A percentile compares a stretch with the other conserved stretches of the same genome.
These are phyloP conservation scores for Microctenopoma steveboyesi DNA, from an alignment of 2,797 vertebrate genomes.

Conservation along the genomic window DNA sequence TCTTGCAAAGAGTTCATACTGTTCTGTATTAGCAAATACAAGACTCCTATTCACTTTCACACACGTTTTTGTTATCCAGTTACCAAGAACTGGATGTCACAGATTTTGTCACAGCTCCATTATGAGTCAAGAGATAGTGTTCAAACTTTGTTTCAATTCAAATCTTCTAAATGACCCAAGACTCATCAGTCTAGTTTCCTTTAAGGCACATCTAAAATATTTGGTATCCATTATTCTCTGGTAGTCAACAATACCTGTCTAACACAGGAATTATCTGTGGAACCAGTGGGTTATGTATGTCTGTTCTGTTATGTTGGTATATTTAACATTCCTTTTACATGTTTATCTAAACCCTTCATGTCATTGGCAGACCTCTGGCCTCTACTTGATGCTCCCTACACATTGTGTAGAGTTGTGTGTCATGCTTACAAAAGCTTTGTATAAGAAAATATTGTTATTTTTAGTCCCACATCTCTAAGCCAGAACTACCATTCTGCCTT, in stretches of 20 bases:
- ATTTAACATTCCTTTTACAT: neutral
- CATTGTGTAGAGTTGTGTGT: neutral
- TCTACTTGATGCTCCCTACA: neutral
- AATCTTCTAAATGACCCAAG: neutral
- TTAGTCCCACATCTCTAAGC: neutral
- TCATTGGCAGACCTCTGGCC: neutral
- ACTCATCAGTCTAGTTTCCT: neutral
- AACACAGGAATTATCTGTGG: neutral
- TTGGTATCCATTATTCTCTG: neutral
- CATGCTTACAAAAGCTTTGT: neutral
- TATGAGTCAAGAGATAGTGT: neutral
- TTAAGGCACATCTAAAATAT: constrained; percentile 8
- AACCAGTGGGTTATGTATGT: neutral
- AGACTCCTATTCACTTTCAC: neutral
- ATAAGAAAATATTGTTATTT: constrained; percentile 1
- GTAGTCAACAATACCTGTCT: neutral
- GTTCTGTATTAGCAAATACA: neutral
- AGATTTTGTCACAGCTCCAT: neutral
- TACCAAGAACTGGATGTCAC: neutral
- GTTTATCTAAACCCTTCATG: neutral
- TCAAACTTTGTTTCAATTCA: neutral
- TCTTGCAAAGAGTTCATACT: neutral
- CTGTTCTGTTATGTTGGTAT: neutral
- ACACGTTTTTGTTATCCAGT: neutral
- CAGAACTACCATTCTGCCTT: neutral